Evolutionary conservation across 2,113 vertebrate genomes (phyloP).

Genomic region (Thymallus thymallus): DNA sequence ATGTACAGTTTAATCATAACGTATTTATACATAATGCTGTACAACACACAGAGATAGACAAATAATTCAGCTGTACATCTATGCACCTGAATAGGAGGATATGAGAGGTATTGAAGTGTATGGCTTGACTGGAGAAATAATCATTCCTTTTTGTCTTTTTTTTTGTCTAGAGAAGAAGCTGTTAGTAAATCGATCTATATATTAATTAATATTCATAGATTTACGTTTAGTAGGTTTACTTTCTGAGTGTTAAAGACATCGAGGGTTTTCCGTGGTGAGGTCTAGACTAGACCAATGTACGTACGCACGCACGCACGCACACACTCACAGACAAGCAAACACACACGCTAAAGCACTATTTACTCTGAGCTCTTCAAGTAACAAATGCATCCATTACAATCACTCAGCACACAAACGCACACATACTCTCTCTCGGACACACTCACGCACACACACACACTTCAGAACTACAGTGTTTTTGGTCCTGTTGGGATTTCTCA

Average conservation of each 20-base stretch:
- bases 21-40: constrained; percentile 59
- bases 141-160: constrained; percentile 34
- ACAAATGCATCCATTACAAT: constrained; percentile 34
- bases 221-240: constrained; percentile 33
- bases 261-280: constrained; percentile 25
- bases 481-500: constrained; percentile 68
- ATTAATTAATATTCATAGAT: constrained; percentile 55
- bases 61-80: constrained; percentile 68
- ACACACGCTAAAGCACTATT: constrained; percentile 33
- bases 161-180: constrained; percentile 45
- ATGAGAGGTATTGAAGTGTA: constrained; percentile 97
- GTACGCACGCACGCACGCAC: too few species aligned
- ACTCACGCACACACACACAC: constrained; percentile 45
- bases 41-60: constrained; percentile 58
- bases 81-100: constrained; percentile 85
- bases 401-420: constrained; percentile 23
- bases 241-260: constrained; percentile 37
- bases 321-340: not conserved
- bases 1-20: constrained; percentile 57
- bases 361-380: constrained; percentile 60
- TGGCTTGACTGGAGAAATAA: constrained; percentile 85
- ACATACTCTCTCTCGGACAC: constrained; percentile 27
- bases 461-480: constrained; percentile 69
- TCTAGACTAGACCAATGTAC: constrained; percentile 4
- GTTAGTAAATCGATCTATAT: constrained; percentile 49